Conservation (phyloP, 2,888 invertebrate genomes). For the Nomada hirtipes region DNA sequence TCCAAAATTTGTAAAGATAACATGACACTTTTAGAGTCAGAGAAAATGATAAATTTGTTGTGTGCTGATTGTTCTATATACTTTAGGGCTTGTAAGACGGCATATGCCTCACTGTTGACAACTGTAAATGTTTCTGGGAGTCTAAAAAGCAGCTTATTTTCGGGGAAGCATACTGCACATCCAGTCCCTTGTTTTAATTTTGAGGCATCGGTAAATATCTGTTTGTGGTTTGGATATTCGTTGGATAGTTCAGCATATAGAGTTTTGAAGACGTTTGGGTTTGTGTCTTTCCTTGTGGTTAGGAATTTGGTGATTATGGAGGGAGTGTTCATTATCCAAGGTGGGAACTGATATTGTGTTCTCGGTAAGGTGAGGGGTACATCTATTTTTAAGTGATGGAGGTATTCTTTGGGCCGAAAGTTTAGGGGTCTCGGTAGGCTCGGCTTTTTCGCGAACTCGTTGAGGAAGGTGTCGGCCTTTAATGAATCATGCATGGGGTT, state of each 20-base stretch:
- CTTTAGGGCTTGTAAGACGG: neutral
- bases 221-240: neutral
- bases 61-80: neutral
- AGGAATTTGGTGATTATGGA: neutral
- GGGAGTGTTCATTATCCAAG: neutral
- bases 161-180: conserved; percentile 1
- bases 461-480: too few relatives aligned
- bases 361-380: too few relatives aligned
- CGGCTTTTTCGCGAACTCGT: too few relatives aligned
- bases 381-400: too few relatives aligned
- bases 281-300: neutral
- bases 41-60: conserved; percentile 5
- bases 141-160: neutral
- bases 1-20: neutral
- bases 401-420: too few relatives aligned
- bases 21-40: neutral
- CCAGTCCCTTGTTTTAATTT: neutral
- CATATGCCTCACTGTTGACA: conserved; percentile 1
- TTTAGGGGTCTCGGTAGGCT: too few relatives aligned
- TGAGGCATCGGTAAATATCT: conserved; percentile 3
- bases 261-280: neutral
- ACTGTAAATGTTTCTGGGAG: neutral
- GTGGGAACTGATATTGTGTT: neutral
- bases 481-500: too few relatives aligned
- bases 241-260: neutral